Evolutionary conservation across 2,113 vertebrate species (phyloP).

Genomic region (Opisthocomus hoazin): DNA sequence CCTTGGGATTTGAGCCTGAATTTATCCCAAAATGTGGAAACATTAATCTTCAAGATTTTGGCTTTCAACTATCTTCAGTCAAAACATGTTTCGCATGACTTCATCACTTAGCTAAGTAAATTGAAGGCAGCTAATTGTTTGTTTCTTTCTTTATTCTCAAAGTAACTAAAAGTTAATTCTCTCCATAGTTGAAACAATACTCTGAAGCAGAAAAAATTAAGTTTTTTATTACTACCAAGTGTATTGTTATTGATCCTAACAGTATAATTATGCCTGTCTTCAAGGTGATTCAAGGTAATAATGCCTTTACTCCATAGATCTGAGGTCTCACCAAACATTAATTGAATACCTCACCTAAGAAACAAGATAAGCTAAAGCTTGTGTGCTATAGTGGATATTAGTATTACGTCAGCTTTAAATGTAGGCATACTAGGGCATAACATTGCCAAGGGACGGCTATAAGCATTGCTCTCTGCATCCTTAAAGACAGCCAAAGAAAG

Average conservation of each 20-base stretch:
- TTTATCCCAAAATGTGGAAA: background rate
- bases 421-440: background rate
- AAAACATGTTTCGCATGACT: background rate
- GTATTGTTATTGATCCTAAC: slow-evolving; percentile 24
- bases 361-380: background rate
- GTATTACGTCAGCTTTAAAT: background rate
- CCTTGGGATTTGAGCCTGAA: background rate
- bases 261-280: background rate
- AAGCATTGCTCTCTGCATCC: background rate
- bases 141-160: slow-evolving; percentile 35
- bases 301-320: background rate
- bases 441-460: background rate
- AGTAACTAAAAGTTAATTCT: slow-evolving; percentile 49
- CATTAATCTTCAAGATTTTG: background rate
- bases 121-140: slow-evolving; percentile 25
- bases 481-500: background rate
- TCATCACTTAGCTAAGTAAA: slow-evolving; percentile 1
- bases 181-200: background rate
- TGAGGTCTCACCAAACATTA: slow-evolving; percentile 6
- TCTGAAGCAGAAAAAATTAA: background rate
- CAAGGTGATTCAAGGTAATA: slow-evolving; percentile 21
- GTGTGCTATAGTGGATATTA: background rate
- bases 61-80: slow-evolving; percentile 9
- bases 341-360: background rate
- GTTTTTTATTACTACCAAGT: background rate